These are phyloP conservation scores for Echinarachnius parma DNA, from an alignment of 53 echinoderm and acorn worm species.

Conservation along the genomic window DNA sequence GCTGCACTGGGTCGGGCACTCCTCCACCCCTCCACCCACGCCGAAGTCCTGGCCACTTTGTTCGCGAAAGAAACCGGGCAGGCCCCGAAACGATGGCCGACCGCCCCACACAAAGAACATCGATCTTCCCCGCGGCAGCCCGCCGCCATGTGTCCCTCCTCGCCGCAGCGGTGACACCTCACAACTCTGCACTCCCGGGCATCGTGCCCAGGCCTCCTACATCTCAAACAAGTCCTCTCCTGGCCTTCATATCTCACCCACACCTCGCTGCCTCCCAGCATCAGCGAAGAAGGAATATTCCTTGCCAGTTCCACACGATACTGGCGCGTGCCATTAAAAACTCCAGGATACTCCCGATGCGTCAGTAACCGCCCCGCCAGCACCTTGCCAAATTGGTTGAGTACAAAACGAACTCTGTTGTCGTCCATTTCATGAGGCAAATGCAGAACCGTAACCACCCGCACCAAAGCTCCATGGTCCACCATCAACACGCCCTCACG, in stretches of 20 bases:
- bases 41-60: neutral
- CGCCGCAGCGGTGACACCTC: neutral
- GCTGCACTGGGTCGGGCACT: neutral
- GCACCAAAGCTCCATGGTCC: no score
- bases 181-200: constrained; percentile 4
- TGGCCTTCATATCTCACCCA: constrained; percentile 18
- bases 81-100: neutral
- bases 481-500: no score
- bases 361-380: neutral
- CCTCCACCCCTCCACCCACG: neutral
- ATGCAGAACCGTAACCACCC: neutral
- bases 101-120: neutral
- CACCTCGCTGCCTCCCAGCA: neutral
- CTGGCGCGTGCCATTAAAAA: constrained; percentile 12
- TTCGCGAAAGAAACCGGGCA: neutral
- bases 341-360: constrained; percentile 5
- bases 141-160: neutral
- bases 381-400: neutral
- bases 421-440: neutral
- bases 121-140: neutral
- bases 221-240: neutral
- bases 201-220: neutral
- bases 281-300: constrained; percentile 14
- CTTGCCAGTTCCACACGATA: constrained; percentile 4
- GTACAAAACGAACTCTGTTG: neutral